A percentile compares a stretch with the other conserved stretches of the same genome.
Conservation (phyloP, 2,888 invertebrate species). For the Parelbella ahira region DNA sequence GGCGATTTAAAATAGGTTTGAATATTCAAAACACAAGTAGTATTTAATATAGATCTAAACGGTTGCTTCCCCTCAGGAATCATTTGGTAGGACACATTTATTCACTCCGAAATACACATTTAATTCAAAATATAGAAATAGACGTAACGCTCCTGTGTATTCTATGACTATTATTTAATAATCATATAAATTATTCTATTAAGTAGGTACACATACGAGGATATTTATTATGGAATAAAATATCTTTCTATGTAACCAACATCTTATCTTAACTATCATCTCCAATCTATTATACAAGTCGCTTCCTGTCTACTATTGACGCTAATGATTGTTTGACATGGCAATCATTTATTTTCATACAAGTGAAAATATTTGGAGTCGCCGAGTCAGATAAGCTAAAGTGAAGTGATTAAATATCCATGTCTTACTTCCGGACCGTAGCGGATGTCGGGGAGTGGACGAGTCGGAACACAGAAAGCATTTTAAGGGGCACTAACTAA, state of each 20-base stretch:
- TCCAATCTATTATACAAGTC: slow-evolving; percentile 37
- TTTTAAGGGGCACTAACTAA: slow-evolving; percentile 71
- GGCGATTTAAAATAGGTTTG: no score
- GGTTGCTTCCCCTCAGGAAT: no score
- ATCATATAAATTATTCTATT: no score
- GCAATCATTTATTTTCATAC: slow-evolving; percentile 36
- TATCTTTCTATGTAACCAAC: slow-evolving; percentile 6
- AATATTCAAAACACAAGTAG: no score
- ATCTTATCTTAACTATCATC: slow-evolving; percentile 49
- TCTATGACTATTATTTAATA: no score
- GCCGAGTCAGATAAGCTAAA: slow-evolving; percentile 44
- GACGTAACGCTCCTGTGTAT: no score
- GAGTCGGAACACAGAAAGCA: slow-evolving; percentile 74
- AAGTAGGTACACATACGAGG: no score
- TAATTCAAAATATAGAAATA: no score
- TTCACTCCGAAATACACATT: no score
- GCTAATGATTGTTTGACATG: slow-evolving; percentile 55
- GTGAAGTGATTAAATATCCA: slow-evolving; percentile 56
- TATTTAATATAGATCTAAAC: no score
- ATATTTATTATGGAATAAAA: no score
- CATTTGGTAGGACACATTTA: no score
- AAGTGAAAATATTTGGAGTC: slow-evolving; percentile 44
- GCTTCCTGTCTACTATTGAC: slow-evolving; percentile 61
- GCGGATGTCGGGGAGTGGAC: slow-evolving; percentile 54
- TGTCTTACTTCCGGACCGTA: slow-evolving; percentile 58